Evolutionary conservation across 2,113 vertebrate genomes (phyloP), one percentile per base, ranked within the genome.

Genomic region (Phasianus colchicus): DNA sequence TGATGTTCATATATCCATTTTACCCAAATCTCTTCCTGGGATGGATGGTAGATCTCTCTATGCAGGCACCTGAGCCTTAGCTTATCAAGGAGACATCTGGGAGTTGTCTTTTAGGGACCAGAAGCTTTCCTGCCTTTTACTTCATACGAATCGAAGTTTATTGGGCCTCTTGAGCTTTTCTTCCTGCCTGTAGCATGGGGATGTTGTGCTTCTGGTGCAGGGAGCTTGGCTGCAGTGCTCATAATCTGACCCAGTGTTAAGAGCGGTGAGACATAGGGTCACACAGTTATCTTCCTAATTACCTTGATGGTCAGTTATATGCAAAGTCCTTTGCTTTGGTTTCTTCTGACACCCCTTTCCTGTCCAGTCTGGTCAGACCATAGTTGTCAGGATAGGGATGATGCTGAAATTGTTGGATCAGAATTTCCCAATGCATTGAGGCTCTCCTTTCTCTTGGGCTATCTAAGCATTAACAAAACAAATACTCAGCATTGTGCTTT

Each of bases 401-500:
- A 12, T 89, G 67, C 67, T 57, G 32, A 27, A 84, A 76, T 81
- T 43, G 55, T 36, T 90, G 9, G 71, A 82, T 85, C 91, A 43
- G 11, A 8, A 4, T 90, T 89, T 83, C 61, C 43, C 77, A 60
- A 74, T 2, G 4, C 67, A 34, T 4, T 8, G 25, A 76, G 60
- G 25, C 22, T 22, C 29, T 64, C 30, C 27, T 1, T n/a, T 88
- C 79, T 43, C 72, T 43, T 93, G 93, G 43, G 85, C 36, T 81
- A 43, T 94, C 70, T 92, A 57, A 93, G 82, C 81, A 84, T 89
- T 90, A 84, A 83, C 48, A 72, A 80, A 96, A 74, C 85, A 90
- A 93, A 91, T 2, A 19, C 76, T 88, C 54, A 42, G 7, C 63
- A 54, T 65, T 89, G 85, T 86, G 89, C 70, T 92, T 96, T 93